Evolutionary conservation across 2,113 vertebrate species (phyloP), one percentile per base, ranked within the genome.

Genomic region (Lates calcarifer): DNA sequence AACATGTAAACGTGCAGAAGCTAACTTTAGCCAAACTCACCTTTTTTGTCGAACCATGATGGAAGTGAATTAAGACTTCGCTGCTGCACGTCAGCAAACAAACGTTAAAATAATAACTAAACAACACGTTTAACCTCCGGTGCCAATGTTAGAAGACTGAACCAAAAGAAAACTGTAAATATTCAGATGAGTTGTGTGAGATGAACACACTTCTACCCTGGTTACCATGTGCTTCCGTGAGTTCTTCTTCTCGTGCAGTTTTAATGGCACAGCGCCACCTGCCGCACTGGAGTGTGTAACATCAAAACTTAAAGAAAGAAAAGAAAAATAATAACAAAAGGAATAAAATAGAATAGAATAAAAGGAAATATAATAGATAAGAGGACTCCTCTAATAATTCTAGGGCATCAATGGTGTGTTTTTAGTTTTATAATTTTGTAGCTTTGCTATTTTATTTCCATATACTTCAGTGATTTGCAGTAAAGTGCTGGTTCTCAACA

Each of bases 31-130:
- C 17, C 41, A 81, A 70, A 92, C 93, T 75, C 70, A 95, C 95
- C 94, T 89, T 85, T 51, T 65, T 3, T 73, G 84, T 87, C 95
- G 92, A 69, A 94, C 95, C 95, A 96, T 96, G 74, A 29, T 92
- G 83, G 41, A 49, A 35, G 47, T 2, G 5, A 29, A n/a, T 24
- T 5, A 17, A 17, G 53, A 39, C 58, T 6, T 1, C 33, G 5
- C 20, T 39, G 14, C 39, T 24, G 2, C 28, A 24, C 22, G 22
- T 22, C 1, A 55, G 14, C 26, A 20, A 55, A 65, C 20, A 35
- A 71, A 18, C 17, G 0, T 22, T 6, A 7, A 15, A n/a, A 1
- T 1, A 10, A 31, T 0, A 3, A 14, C 0, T 17, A 22, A 51
- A 45, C 37, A 4, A 74, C 5, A 37, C 68, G 24, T 10, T 49